These are phyloP conservation scores for Ictalurus punctatus DNA, from an alignment of 2,113 vertebrate genomes.

Conservation along the genomic window DNA sequence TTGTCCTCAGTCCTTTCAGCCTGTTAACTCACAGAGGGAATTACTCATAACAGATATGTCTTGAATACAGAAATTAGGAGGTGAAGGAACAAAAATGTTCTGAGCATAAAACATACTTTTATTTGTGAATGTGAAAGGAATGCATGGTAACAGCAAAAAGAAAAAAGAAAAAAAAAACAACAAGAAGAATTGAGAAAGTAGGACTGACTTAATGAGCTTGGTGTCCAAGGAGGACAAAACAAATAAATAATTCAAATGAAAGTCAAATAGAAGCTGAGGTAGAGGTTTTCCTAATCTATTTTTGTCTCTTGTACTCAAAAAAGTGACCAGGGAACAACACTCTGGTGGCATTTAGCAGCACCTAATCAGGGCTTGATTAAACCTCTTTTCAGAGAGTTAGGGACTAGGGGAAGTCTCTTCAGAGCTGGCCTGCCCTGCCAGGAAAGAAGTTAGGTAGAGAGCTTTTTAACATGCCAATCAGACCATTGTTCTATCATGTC, in stretches of 20 bases:
- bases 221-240: conserved; percentile 41
- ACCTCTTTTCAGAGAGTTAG: conserved; percentile 60
- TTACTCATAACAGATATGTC: conserved; percentile 32
- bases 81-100: conserved; percentile 33
- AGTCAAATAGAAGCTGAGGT: conserved; percentile 54
- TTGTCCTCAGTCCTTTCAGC: conserved; percentile 19
- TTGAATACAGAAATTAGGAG: conserved; percentile 23
- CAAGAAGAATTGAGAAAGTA: conserved; percentile 40
- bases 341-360: conserved; percentile 52
- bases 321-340: conserved; percentile 14
- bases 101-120: background rate
- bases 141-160: background rate
- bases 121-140: conserved; percentile 41
- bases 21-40: conserved; percentile 45
- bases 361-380: conserved; percentile 63
- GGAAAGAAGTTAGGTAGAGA: conserved; percentile 44
- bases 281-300: conserved; percentile 47
- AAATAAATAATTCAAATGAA: conserved; percentile 60
- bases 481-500: conserved; percentile 45
- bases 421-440: conserved; percentile 49
- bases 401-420: conserved; percentile 63
- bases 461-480: conserved; percentile 39
- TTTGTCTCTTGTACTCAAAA: conserved; percentile 46
- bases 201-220: conserved; percentile 53
- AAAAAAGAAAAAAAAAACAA: background rate